A percentile compares a stretch with the other conserved stretches of the same genome.
Conservation (phyloP, 2,888 invertebrate species). For the Leptinotarsa peninsularis region DNA sequence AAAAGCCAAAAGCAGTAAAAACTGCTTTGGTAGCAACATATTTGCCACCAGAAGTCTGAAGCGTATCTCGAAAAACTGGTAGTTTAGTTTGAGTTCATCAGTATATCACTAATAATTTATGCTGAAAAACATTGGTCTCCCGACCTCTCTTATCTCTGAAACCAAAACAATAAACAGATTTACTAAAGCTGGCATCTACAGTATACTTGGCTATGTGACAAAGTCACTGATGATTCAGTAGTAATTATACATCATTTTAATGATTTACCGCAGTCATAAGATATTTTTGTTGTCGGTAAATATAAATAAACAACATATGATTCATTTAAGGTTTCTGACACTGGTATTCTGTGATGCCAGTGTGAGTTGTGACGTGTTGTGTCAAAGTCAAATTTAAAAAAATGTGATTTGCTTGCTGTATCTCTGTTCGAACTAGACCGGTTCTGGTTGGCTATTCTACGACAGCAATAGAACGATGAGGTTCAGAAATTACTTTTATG, state of each 20-base stretch:
- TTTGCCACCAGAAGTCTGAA: background rate
- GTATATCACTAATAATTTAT: slow-evolving; percentile 27
- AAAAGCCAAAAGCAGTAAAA: slow-evolving; percentile 28
- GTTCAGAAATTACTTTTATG: too few species aligned
- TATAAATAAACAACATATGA: background rate
- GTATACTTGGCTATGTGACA: background rate
- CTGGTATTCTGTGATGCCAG: background rate
- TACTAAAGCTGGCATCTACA: background rate
- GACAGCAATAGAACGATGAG: too few species aligned
- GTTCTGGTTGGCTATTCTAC: too few species aligned
- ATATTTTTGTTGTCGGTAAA: background rate
- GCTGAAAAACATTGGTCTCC: slow-evolving; percentile 10
- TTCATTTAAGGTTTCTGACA: background rate
- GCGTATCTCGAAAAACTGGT: background rate
- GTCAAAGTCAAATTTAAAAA: too few species aligned
- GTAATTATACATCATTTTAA: background rate
- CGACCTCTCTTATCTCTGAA: slow-evolving; percentile 22
- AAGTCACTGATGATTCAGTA: background rate
- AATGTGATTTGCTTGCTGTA: too few species aligned
- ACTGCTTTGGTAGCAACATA: slow-evolving; percentile 31
- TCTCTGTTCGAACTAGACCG: too few species aligned
- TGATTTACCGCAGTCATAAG: background rate
- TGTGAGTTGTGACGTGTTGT: background rate
- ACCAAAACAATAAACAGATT: slow-evolving; percentile 1
- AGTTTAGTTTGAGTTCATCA: background rate